Conservation (phyloP, 2,888 invertebrate genomes). For the Callimorpha dominula region DNA sequence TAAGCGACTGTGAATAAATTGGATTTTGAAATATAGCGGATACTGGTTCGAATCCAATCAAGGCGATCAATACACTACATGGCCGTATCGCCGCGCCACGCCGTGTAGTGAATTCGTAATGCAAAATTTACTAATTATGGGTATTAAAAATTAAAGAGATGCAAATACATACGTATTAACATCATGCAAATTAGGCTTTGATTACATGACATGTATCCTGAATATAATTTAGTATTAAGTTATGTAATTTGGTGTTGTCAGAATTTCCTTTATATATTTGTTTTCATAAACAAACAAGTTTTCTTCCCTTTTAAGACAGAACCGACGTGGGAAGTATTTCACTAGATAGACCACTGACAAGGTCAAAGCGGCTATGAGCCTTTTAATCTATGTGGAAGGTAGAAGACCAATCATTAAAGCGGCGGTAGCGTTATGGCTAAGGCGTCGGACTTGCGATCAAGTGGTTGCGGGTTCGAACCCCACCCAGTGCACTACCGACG, state of each 20-base stretch:
- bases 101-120: no score
- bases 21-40: background rate
- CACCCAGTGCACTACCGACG: no score
- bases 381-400: background rate
- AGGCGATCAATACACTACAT: no score
- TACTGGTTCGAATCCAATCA: background rate
- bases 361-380: background rate
- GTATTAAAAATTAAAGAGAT: background rate
- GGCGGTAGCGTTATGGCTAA: no score
- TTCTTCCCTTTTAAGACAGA: background rate
- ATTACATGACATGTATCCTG: conserved; percentile 2
- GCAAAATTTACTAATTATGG: no score
- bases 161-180: background rate
- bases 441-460: no score
- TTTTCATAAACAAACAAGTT: background rate
- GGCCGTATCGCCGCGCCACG: no score
- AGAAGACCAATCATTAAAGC: no score
- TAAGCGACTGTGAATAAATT: background rate
- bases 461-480: no score
- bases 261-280: background rate
- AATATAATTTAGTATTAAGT: background rate
- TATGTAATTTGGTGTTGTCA: background rate
- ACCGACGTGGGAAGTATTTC: background rate
- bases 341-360: background rate
- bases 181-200: background rate